Conservation (phyloP, 2,888 invertebrate species). For the Azorinus chamasolen region DNA sequence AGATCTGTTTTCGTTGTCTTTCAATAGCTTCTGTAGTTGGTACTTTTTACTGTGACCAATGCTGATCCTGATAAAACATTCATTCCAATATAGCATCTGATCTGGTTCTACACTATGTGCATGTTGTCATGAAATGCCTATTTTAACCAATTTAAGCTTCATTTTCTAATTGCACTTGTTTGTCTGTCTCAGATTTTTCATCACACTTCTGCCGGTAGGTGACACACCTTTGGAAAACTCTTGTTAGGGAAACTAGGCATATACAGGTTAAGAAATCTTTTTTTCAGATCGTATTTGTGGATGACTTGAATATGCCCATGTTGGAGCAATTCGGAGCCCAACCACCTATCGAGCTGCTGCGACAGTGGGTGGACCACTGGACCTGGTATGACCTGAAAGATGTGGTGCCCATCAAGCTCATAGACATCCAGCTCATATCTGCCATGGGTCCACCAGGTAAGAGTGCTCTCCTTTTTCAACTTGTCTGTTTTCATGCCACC, state of each 20-base stretch:
- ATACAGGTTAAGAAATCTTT: background rate
- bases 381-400: constrained; percentile 87
- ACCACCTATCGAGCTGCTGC: constrained; percentile 95
- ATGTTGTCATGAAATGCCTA: too few species aligned
- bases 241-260: background rate
- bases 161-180: too few species aligned
- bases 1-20: too few species aligned
- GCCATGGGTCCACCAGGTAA: constrained; percentile 86
- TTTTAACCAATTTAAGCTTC: too few species aligned
- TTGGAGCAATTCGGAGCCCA: constrained; percentile 97
- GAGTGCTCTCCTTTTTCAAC: background rate
- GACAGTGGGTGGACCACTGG: constrained; percentile 87
- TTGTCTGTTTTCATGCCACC: background rate
- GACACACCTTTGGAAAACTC: too few species aligned
- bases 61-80: too few species aligned
- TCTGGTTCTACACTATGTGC: too few species aligned
- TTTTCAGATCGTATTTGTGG: constrained; percentile 94
- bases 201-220: too few species aligned
- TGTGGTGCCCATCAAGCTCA: constrained; percentile 84
- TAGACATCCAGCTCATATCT: constrained; percentile 86
- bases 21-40: too few species aligned
- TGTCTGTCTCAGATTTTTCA: too few species aligned
- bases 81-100: too few species aligned
- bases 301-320: constrained; percentile 98
- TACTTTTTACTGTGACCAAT: too few species aligned